Evolutionary conservation across 2,113 vertebrate species (phyloP).

Genomic region (Leptobrachium ailaonicum): DNA sequence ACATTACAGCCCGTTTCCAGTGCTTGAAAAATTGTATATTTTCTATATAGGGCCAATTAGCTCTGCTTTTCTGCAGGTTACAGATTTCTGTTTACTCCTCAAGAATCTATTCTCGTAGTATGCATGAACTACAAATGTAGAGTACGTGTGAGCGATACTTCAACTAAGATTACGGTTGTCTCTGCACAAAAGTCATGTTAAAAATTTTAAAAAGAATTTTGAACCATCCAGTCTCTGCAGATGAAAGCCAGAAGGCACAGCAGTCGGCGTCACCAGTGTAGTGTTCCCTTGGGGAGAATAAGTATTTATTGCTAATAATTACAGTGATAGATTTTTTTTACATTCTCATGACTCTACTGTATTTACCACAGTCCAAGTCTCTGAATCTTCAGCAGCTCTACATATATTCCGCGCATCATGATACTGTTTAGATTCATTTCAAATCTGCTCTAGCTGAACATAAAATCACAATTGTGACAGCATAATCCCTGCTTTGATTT

Average conservation of each 20-base stretch:
- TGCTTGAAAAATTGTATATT: no score
- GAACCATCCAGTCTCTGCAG: no score
- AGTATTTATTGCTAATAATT: conserved; percentile 46
- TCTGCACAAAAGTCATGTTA: no score
- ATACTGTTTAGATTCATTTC: conserved; percentile 1
- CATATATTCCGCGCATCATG: not conserved
- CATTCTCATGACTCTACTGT: conserved; percentile 12
- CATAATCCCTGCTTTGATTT: conserved; percentile 11
- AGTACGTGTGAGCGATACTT: no score
- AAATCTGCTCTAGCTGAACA: conserved; percentile 2
- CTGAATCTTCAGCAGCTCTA: not conserved
- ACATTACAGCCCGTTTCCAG: no score
- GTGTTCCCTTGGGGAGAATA: conserved; percentile 23
- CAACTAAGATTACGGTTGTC: no score
- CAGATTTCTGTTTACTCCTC: no score
- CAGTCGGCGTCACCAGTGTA: conserved; percentile 14
- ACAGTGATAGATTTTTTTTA: conserved; percentile 41
- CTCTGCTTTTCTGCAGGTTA: no score
- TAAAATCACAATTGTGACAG: conserved; percentile 7
- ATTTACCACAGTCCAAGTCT: conserved; percentile 23
- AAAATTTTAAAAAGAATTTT: no score
- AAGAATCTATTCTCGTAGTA: no score
- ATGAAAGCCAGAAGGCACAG: conserved; percentile 21
- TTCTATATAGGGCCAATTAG: no score
- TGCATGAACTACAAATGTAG: no score